Conservation (phyloP, 2,888 invertebrate species). For the Drosophila engyochracea region DNA sequence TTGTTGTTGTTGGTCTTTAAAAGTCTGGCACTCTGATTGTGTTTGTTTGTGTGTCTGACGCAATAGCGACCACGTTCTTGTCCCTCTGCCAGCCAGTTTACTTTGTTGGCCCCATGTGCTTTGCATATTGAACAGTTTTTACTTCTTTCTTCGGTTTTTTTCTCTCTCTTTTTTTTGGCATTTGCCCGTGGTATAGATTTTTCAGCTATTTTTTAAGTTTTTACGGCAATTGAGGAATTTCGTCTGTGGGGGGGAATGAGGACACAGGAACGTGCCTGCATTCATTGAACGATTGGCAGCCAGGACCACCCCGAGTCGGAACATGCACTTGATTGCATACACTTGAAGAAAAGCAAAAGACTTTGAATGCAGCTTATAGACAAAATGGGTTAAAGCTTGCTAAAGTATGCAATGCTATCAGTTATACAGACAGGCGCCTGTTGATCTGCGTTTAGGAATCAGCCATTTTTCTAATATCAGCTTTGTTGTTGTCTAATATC, state of each 20-base stretch:
- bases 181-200: slow-evolving; percentile 18
- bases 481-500: neutral
- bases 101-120: slow-evolving; percentile 50
- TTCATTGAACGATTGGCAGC: slow-evolving; percentile 11
- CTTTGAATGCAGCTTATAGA: neutral
- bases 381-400: neutral
- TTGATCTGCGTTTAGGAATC: neutral
- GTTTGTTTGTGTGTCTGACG: slow-evolving; percentile 53
- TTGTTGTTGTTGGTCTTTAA: slow-evolving; percentile 12
- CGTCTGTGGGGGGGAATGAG: neutral
- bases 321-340: neutral
- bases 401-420: neutral
- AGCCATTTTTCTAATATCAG: neutral
- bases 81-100: slow-evolving; percentile 4
- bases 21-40: slow-evolving; percentile 21
- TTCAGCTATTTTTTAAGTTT: slow-evolving; percentile 31
- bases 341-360: neutral
- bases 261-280: slow-evolving; percentile 38
- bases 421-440: neutral
- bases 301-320: slow-evolving; percentile 35
- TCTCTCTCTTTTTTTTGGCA: slow-evolving; percentile 14
- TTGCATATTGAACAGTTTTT: slow-evolving; percentile 62
- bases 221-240: slow-evolving; percentile 24
- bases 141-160: slow-evolving; percentile 5
- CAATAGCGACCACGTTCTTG: slow-evolving; percentile 41